Percentiles rank a stretch among this genome's conserved stretches.
phyloP scores from a whole-genome alignment of 1,140 invertebrate genomes.

The Hyles vespertilio region DNA sequence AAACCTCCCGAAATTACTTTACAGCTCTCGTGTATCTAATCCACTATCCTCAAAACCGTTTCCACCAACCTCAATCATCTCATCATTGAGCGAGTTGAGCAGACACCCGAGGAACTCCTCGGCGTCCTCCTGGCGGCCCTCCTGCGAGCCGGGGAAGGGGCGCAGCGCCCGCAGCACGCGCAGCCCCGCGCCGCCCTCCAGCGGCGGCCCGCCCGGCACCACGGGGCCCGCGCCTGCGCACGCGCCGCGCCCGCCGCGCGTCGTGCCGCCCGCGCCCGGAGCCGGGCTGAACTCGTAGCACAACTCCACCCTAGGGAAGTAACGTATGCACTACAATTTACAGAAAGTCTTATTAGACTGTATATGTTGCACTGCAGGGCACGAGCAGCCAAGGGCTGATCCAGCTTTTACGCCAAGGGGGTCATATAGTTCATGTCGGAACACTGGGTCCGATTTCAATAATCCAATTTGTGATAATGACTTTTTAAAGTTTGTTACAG shows the following conservation, averaged over 20 bases:
- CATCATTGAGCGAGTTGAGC: constrained; percentile 95
- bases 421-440: no score
- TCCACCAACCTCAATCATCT: constrained; percentile 90
- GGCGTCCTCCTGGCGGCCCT: constrained; percentile 94
- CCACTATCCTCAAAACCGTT: neutral
- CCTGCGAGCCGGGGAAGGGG: constrained; percentile 79
- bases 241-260: constrained; percentile 7
- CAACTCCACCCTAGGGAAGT: constrained; percentile 74
- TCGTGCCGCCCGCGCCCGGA: constrained; percentile 40
- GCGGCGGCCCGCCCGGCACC: constrained; percentile 78
- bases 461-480: no score
- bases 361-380: no score
- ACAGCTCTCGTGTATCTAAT: no score
- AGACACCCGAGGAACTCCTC: constrained; percentile 96
- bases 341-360: no score
- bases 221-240: constrained; percentile 26
- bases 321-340: no score
- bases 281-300: constrained; percentile 82
- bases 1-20: no score
- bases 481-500: no score
- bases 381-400: no score
- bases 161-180: constrained; percentile 87
- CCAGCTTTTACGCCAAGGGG: no score
- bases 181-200: constrained; percentile 90
- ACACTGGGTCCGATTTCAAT: no score